Percentiles rank a stretch among this genome's conserved stretches.
Evolutionary conservation across 2,113 vertebrate species (phyloP).

Genomic region (Calonectris borealis): DNA sequence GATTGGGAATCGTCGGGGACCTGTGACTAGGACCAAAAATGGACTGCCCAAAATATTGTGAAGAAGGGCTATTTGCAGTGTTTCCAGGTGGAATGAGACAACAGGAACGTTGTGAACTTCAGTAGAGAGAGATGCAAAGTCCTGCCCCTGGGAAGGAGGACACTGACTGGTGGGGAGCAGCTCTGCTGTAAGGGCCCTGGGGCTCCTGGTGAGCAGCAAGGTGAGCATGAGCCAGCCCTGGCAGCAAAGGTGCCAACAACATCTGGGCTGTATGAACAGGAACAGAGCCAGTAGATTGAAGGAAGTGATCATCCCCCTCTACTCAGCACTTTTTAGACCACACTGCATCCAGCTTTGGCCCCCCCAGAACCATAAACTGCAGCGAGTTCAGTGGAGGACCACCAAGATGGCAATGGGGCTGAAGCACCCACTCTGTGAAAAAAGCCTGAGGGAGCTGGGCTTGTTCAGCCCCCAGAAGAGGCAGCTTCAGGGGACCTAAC

Average conservation of each 20-base stretch:
- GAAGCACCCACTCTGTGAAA: not conserved
- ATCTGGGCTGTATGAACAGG: not conserved
- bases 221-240: not conserved
- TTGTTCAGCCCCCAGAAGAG: not conserved
- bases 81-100: not conserved
- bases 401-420: not conserved
- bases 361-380: too few relatives aligned
- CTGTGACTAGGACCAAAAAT: not conserved
- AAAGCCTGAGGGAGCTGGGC: not conserved
- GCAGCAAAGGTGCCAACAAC: not conserved
- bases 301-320: not conserved
- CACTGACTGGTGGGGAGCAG: not conserved
- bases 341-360: not conserved
- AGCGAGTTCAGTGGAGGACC: rapidly evolving
- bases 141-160: not conserved
- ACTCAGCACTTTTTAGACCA: not conserved
- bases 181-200: not conserved
- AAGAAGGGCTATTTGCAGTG: not conserved
- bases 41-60: not conserved
- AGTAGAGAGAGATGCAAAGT: not conserved
- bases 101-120: not conserved
- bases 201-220: not conserved
- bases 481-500: rapidly evolving
- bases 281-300: not conserved
- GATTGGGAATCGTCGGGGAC: rapidly evolving